Conservation (phyloP, 2,113 vertebrate genomes). For the Labeo catla region DNA sequence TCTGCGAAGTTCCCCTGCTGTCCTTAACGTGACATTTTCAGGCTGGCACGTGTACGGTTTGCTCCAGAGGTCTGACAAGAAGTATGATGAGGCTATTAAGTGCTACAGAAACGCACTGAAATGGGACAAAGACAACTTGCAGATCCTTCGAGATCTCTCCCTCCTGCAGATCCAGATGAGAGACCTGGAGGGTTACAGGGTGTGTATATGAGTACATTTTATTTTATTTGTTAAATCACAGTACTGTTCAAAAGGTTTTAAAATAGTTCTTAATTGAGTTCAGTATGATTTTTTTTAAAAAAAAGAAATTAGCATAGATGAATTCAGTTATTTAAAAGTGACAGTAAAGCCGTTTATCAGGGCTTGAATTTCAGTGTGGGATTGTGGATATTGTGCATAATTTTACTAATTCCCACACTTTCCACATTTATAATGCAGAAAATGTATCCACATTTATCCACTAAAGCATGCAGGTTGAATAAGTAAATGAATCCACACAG, state of each 20-base stretch:
- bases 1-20: not conserved
- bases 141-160: constrained; percentile 95
- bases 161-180: constrained; percentile 98
- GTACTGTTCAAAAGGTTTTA: not conserved
- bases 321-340: not conserved
- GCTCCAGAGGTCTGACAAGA: constrained; percentile 96
- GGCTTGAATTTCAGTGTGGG: too few species aligned
- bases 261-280: not conserved
- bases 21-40: constrained; percentile 61
- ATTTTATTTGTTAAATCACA: not conserved
- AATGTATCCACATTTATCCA: too few species aligned
- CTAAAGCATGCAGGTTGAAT: too few species aligned
- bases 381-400: too few species aligned
- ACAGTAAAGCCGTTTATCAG: not conserved
- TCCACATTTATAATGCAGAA: too few species aligned
- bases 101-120: constrained; percentile 97
- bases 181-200: constrained; percentile 96
- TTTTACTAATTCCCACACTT: too few species aligned
- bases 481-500: too few species aligned
- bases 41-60: constrained; percentile 98
- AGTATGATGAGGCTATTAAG: constrained; percentile 98
- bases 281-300: not conserved
- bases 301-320: not conserved
- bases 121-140: constrained; percentile 99
- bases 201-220: constrained; percentile 68